Evolutionary conservation across 2,113 vertebrate species (phyloP).

Genomic region (Patagioenas fasciata): DNA sequence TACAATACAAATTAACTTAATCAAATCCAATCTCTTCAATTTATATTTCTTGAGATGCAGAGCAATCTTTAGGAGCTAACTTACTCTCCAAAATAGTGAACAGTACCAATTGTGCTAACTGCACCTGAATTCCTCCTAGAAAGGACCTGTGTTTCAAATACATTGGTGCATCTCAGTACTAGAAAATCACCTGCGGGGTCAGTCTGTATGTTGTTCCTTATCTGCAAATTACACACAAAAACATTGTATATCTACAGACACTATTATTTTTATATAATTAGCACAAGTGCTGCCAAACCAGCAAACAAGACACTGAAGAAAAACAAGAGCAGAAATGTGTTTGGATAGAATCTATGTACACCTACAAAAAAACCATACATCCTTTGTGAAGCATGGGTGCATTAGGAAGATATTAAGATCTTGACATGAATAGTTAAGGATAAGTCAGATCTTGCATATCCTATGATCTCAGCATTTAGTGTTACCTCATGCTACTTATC

Average conservation of each 20-base stretch:
- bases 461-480: not conserved
- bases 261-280: not conserved
- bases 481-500: not conserved
- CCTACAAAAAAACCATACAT: not conserved
- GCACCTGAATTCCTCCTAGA: not conserved
- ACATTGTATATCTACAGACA: not conserved
- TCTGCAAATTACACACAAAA: not conserved
- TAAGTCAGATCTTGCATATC: slow-evolving; percentile 34
- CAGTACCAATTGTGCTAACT: not conserved
- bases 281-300: not conserved
- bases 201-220: not conserved
- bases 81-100: not conserved
- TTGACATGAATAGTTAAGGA: not conserved
- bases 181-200: not conserved
- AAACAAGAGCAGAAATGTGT: not conserved
- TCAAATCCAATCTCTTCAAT: not conserved
- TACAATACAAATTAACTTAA: not conserved
- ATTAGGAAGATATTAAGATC: not conserved
- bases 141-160: not conserved
- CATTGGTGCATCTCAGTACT: not conserved
- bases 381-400: not conserved
- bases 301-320: not conserved
- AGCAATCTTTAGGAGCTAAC: not conserved
- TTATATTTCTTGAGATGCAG: not conserved
- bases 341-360: not conserved